Conservation (phyloP, 2,888 invertebrate genomes). For the Sisyra nigra region DNA sequence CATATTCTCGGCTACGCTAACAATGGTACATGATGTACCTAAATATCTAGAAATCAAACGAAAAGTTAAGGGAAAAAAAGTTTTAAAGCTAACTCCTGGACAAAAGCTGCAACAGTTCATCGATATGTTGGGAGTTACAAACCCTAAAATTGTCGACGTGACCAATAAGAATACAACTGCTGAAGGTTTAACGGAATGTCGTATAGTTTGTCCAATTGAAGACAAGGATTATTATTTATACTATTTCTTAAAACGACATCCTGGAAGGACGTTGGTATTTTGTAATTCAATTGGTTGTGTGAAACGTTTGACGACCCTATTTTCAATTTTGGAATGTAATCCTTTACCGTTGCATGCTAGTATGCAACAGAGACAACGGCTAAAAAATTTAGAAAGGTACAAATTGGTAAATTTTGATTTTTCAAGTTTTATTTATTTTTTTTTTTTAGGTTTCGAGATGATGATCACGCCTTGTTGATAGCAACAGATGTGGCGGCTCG, state of each 20-base stretch:
- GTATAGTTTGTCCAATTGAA: slow-evolving; percentile 58
- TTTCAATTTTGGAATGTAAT: slow-evolving; percentile 49
- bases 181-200: slow-evolving; percentile 66
- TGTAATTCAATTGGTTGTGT: slow-evolving; percentile 90
- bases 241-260: slow-evolving; percentile 72
- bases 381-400: slow-evolving; percentile 81
- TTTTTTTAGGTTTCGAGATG: slow-evolving; percentile 45
- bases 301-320: slow-evolving; percentile 53
- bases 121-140: slow-evolving; percentile 65
- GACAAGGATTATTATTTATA: slow-evolving; percentile 87
- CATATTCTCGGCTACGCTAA: slow-evolving; percentile 94
- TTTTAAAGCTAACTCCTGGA: slow-evolving; percentile 48
- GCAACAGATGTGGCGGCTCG: slow-evolving; percentile 85
- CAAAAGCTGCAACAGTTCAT: slow-evolving; percentile 66
- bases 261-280: slow-evolving; percentile 86
- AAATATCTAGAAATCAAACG: slow-evolving; percentile 46
- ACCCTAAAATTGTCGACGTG: slow-evolving; percentile 87
- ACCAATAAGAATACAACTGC: slow-evolving; percentile 70
- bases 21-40: slow-evolving; percentile 76
- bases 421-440: neutral
- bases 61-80: slow-evolving; percentile 33
- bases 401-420: slow-evolving; percentile 4
- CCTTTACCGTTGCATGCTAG: slow-evolving; percentile 70
- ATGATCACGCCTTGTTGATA: slow-evolving; percentile 49
- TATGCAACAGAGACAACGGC: slow-evolving; percentile 87